Percentiles rank a stretch among this genome's conserved stretches.
Conservation (phyloP, 2,113 vertebrate genomes). For the Myrmecobius fasciatus region DNA sequence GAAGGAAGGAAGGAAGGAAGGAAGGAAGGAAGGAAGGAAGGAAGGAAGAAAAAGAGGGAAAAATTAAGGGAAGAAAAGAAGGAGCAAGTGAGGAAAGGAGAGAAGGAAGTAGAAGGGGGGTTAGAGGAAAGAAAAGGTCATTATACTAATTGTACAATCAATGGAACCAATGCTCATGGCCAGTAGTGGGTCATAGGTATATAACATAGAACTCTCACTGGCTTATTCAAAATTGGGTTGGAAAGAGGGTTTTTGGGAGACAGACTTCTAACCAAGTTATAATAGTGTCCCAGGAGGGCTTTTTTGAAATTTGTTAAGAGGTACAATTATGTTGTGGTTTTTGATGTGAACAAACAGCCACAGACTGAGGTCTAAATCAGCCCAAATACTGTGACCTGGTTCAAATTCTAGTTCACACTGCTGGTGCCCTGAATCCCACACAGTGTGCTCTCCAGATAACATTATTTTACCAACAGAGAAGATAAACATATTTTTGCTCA, state of each 20-base stretch:
- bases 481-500: slow-evolving; percentile 67
- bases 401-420: slow-evolving; percentile 51
- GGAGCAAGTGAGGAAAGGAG: neutral
- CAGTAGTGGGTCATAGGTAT: slow-evolving; percentile 40
- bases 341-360: slow-evolving; percentile 75
- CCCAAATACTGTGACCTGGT: slow-evolving; percentile 66
- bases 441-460: slow-evolving; percentile 59
- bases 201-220: slow-evolving; percentile 35
- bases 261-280: slow-evolving; percentile 70
- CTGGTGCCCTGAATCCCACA: slow-evolving; percentile 46
- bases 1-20: too few species aligned
- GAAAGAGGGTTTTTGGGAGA: slow-evolving; percentile 41
- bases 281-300: slow-evolving; percentile 70
- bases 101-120: neutral
- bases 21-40: neutral
- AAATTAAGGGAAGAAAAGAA: neutral
- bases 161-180: neutral
- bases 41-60: neutral
- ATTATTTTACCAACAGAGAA: slow-evolving; percentile 49
- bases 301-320: slow-evolving; percentile 78
- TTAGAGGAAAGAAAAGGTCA: neutral
- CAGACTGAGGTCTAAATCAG: slow-evolving; percentile 74
- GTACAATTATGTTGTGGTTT: slow-evolving; percentile 80
- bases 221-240: slow-evolving; percentile 4
- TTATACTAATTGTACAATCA: slow-evolving; percentile 11